Conservation (phyloP, 2,888 invertebrate species). For the Therioaphis trifolii region DNA sequence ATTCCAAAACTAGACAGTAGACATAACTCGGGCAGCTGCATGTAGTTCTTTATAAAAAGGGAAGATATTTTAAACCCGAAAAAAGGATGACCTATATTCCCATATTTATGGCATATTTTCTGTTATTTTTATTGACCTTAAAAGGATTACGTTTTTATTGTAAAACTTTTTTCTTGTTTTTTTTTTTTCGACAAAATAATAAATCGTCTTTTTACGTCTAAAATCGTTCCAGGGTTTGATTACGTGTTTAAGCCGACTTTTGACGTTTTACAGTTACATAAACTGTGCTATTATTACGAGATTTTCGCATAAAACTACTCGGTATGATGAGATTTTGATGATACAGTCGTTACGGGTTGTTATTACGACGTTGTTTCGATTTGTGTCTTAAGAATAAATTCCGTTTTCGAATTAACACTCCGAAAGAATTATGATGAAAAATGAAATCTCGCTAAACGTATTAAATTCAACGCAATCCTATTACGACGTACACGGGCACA, state of each 20-base stretch:
- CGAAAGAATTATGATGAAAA: too few species aligned
- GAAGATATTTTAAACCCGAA: background rate
- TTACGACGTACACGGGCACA: too few species aligned
- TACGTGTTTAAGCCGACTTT: slow-evolving; percentile 8
- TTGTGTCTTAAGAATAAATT: background rate
- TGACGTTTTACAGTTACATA: background rate
- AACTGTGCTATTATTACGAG: background rate
- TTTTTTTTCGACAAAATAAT: slow-evolving; percentile 1
- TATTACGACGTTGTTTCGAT: background rate
- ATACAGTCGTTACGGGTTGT: background rate
- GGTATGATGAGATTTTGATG: slow-evolving; percentile 48
- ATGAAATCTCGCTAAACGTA: too few species aligned
- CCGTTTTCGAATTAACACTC: background rate
- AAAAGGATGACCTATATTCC: background rate
- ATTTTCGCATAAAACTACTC: background rate
- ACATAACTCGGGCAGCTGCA: background rate
- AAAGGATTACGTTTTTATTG: slow-evolving; percentile 4
- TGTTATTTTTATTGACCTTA: slow-evolving; percentile 13
- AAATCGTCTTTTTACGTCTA: slow-evolving; percentile 1
- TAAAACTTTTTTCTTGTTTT: background rate
- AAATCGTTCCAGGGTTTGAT: background rate
- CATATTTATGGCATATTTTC: background rate
- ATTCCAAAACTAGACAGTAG: background rate
- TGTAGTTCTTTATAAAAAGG: background rate
- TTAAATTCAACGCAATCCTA: too few species aligned